Evolutionary conservation across 1,140 invertebrate genomes (phyloP).

Genomic region (Platyura marginata): DNA sequence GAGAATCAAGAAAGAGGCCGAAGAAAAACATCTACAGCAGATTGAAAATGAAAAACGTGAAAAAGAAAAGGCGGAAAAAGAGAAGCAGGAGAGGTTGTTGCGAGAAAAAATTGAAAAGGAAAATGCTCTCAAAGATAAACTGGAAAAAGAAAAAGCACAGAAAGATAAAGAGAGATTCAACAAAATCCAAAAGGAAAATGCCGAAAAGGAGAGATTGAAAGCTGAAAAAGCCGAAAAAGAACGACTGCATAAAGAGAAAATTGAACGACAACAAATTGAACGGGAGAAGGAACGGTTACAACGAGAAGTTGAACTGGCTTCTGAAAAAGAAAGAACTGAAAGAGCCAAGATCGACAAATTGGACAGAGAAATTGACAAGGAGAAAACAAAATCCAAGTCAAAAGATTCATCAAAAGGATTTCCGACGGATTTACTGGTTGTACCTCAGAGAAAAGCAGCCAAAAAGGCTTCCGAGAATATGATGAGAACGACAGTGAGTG

Average conservation of each 20-base stretch:
- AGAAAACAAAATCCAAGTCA: slow-evolving; percentile 32
- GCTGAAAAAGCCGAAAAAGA: not conserved
- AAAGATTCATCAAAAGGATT: slow-evolving; percentile 35
- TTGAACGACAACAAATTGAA: not conserved
- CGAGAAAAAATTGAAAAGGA: not conserved
- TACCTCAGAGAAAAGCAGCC: slow-evolving; percentile 77
- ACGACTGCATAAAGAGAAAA: not conserved
- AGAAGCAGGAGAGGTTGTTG: too few species aligned
- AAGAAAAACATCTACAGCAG: not conserved
- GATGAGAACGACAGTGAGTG: slow-evolving; percentile 20
- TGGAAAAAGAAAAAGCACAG: not conserved
- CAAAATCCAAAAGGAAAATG: too few species aligned
- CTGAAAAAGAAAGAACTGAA: slow-evolving; percentile 7
- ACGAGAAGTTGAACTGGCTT: not conserved
- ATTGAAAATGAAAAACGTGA: not conserved
- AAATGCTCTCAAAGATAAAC: not conserved
- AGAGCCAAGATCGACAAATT: slow-evolving; percentile 23
- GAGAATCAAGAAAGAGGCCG: not conserved
- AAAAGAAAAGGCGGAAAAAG: not conserved
- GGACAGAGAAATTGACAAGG: slow-evolving; percentile 15
- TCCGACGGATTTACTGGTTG: slow-evolving; percentile 59
- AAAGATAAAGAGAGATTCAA: not conserved
- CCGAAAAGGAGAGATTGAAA: not conserved
- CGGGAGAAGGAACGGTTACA: too few species aligned
- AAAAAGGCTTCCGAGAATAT: slow-evolving; percentile 81